phyloP scores from a whole-genome alignment of 2,113 vertebrate species.

The Felis catus region F.catus_Fca126_mat1.0 CM031417.1:127489001-127489500 shows the following conservation, averaged over 20 bases:
- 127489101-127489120: neutral
- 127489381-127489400: too few relatives aligned
- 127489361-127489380: too few relatives aligned
- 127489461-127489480: too few relatives aligned
- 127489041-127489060: constrained; percentile 52
- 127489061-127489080: constrained; percentile 38
- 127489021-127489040: constrained; percentile 48
- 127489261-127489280: neutral
- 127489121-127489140: constrained; percentile 34
- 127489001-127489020: constrained; percentile 27
- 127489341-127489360: neutral
- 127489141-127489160: neutral
- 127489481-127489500: neutral
- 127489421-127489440: too few relatives aligned
- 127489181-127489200: neutral
- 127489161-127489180: neutral
- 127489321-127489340: neutral
- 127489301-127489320: neutral
- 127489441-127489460: too few relatives aligned
- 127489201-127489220: neutral
- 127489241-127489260: neutral
- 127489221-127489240: neutral
- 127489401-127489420: too few relatives aligned
- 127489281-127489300: neutral
- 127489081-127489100: neutral